Conservation (phyloP, 2,113 vertebrate species). For the Microtus montanus region DNA sequence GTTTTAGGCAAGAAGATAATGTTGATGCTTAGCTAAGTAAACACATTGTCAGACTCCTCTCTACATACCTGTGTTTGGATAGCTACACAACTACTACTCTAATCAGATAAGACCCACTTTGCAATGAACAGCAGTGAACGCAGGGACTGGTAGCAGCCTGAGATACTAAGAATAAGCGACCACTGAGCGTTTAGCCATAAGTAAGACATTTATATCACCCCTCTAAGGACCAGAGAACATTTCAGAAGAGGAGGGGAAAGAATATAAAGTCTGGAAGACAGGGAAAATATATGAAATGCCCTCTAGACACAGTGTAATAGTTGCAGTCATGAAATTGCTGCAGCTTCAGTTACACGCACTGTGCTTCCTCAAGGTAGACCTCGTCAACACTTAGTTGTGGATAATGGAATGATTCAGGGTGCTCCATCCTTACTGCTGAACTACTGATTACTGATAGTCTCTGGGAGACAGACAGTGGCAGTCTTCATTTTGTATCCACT, state of each 20-base stretch:
- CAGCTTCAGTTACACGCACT: not conserved
- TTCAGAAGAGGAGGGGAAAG: accelerated
- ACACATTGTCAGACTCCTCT: not conserved
- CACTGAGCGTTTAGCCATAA: not conserved
- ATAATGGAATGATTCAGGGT: no score
- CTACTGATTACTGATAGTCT: not conserved
- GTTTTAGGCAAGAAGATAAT: no score
- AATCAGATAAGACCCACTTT: not conserved
- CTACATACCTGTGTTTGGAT: not conserved
- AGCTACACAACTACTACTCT: not conserved
- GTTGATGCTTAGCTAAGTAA: not conserved
- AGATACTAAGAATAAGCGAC: not conserved
- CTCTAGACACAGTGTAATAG: not conserved
- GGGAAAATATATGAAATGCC: not conserved
- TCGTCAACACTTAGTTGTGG: not conserved
- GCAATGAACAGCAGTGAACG: not conserved
- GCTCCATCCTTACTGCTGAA: not conserved
- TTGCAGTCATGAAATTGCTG: not conserved
- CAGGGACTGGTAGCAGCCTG: not conserved
- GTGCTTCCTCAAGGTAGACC: not conserved
- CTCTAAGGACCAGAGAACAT: not conserved
- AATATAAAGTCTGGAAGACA: not conserved
- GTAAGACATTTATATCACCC: not conserved
- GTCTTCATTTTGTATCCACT: not conserved
- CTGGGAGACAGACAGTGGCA: not conserved